Evolutionary conservation across 2,888 invertebrate species (phyloP).

Genomic region (Cenopis cana): DNA sequence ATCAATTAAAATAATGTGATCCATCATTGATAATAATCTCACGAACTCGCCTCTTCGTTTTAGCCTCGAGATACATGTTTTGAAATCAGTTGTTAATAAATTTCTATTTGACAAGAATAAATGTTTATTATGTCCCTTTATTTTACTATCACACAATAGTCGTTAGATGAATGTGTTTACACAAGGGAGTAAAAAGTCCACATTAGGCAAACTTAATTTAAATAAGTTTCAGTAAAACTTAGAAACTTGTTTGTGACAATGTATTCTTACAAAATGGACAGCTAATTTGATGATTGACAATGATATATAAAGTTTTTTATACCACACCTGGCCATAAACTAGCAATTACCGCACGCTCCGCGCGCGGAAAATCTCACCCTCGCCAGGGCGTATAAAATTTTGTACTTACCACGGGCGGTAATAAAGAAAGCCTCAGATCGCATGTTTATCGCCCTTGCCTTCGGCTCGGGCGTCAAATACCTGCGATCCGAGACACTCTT

Average conservation of each 20-base stretch:
- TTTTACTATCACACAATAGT: not conserved
- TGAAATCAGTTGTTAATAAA: constrained; percentile 31
- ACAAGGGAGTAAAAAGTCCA: not conserved
- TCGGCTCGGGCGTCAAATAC: no score
- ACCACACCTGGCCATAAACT: no score
- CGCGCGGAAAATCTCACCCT: no score
- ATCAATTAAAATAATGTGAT: constrained; percentile 45
- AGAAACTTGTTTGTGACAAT: not conserved
- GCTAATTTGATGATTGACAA: not conserved
- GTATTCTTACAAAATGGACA: not conserved
- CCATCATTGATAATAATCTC: constrained; percentile 43
- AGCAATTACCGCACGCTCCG: no score
- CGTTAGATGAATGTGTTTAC: not conserved
- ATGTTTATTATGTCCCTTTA: constrained; percentile 2
- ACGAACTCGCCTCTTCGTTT: constrained; percentile 35
- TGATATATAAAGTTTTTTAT: no score
- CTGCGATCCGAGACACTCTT: no score
- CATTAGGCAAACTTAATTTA: not conserved
- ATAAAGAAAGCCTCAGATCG: no score
- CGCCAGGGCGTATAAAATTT: no score
- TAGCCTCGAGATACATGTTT: constrained; percentile 28
- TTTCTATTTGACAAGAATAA: constrained; percentile 24
- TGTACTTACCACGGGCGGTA: no score
- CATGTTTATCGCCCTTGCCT: no score
- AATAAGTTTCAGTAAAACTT: not conserved